phyloP scores from a whole-genome alignment of 2,797 vertebrate genomes.

The Mus spretus region DNA sequence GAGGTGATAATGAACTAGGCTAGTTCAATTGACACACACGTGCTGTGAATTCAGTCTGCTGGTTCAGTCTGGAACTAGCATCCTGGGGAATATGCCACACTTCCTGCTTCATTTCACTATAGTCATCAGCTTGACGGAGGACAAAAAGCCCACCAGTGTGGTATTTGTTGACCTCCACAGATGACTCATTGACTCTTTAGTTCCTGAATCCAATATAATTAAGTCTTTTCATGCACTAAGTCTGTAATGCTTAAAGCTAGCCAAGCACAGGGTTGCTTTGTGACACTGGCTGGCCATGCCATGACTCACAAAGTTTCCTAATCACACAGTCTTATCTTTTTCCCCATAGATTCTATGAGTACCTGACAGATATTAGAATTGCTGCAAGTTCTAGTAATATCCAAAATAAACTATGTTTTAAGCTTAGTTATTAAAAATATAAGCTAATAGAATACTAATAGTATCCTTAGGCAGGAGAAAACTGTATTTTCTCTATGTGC shows the following conservation, averaged over 20 bases:
- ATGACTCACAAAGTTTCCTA: not conserved
- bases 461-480: conserved; percentile 20
- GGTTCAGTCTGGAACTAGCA: not conserved
- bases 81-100: not conserved
- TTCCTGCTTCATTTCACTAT: not conserved
- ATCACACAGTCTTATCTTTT: not conserved
- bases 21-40: not conserved
- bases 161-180: conserved; percentile 27
- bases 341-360: not conserved
- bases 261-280: not conserved
- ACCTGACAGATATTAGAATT: conserved; percentile 11
- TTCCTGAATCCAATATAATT: not conserved
- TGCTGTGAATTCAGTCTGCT: not conserved
- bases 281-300: not conserved
- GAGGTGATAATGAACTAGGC: not conserved
- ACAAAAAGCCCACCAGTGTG: not conserved
- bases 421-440: conserved; percentile 70
- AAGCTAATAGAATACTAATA: conserved; percentile 21
- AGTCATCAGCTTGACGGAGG: not conserved
- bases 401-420: conserved; percentile 70
- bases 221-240: not conserved
- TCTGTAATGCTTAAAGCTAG: conserved; percentile 7
- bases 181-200: not conserved
- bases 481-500: not conserved
- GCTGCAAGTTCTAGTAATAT: conserved; percentile 51